A percentile compares a stretch with the other conserved stretches of the same genome.
These are phyloP conservation scores for Ferrisia virgata DNA, from an alignment of 2,888 invertebrate species.

Conservation along the genomic window DNA sequence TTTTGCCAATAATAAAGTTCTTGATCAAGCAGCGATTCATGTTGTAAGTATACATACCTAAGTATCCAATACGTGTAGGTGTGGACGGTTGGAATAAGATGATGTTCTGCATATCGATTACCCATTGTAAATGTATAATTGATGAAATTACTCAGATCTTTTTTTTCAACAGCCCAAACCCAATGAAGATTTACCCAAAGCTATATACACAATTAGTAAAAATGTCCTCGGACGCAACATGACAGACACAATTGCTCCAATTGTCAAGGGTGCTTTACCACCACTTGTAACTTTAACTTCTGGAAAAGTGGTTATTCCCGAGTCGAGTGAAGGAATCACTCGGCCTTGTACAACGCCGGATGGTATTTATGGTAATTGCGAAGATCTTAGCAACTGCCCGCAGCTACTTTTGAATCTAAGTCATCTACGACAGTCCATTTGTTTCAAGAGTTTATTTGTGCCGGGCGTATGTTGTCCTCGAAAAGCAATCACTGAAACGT, in stretches of 20 bases:
- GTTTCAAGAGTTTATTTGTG: conserved; percentile 85
- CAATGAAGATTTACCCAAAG: conserved; percentile 64
- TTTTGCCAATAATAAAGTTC: conserved; percentile 38
- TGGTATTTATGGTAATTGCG: conserved; percentile 75
- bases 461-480: conserved; percentile 88
- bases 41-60: neutral
- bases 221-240: conserved; percentile 75
- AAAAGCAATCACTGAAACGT: conserved; percentile 42
- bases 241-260: conserved; percentile 75
- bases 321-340: conserved; percentile 53
- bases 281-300: conserved; percentile 52
- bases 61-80: too few species aligned
- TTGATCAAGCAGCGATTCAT: neutral
- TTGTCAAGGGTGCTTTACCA: conserved; percentile 58
- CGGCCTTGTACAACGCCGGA: conserved; percentile 77
- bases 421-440: conserved; percentile 78
- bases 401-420: conserved; percentile 76
- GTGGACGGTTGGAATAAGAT: too few species aligned
- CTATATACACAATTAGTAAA: conserved; percentile 75
- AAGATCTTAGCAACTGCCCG: conserved; percentile 84
- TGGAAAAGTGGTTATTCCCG: conserved; percentile 50
- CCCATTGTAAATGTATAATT: neutral
- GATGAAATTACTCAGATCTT: neutral
- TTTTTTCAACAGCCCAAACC: neutral
- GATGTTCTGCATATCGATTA: too few species aligned